Conservation (phyloP, 1,140 invertebrate genomes). For the Lordiphosa mommai region DNA sequence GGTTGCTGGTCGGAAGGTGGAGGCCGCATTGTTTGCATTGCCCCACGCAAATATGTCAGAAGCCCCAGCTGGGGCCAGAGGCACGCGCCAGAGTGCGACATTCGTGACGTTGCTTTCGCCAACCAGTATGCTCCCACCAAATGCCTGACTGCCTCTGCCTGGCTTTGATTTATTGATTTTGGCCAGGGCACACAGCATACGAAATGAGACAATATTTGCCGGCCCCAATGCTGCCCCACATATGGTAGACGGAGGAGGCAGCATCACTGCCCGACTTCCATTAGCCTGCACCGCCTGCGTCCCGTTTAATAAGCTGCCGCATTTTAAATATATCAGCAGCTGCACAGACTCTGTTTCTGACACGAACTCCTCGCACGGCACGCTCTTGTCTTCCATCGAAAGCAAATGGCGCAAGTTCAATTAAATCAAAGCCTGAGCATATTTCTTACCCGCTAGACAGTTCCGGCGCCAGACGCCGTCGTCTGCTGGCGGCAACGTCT, state of each 20-base stretch:
- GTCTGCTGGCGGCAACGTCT: conserved; percentile 67
- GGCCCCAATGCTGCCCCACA: conserved; percentile 32
- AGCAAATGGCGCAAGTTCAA: conserved; percentile 58
- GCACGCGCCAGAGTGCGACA: conserved; percentile 61
- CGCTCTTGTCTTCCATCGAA: background rate
- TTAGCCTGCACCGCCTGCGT: conserved; percentile 23
- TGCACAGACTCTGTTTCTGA: too few relatives aligned
- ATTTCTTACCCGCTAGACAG: conserved; percentile 76
- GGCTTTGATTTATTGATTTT: conserved; percentile 77
- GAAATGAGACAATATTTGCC: conserved; percentile 71
- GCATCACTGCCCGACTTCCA: conserved; percentile 36
- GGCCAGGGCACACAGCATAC: conserved; percentile 60
- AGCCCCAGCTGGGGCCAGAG: conserved; percentile 44
- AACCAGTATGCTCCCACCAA: conserved; percentile 8
- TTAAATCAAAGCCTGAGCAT: conserved; percentile 71
- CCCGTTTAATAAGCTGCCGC: conserved; percentile 60
- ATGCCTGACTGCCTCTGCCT: conserved; percentile 12
- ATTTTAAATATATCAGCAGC: conserved; percentile 65
- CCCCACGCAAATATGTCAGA: conserved; percentile 62
- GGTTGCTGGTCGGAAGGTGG: conserved; percentile 1
- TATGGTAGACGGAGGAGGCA: conserved; percentile 25
- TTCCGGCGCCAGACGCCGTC: conserved; percentile 72
- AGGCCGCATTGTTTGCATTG: conserved; percentile 62
- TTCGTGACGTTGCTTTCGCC: conserved; percentile 57
- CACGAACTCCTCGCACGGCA: background rate